These are phyloP conservation scores for Forbesichthys papilliferus DNA, from an alignment of 2,113 vertebrate genomes.

Conservation along the genomic window DNA sequence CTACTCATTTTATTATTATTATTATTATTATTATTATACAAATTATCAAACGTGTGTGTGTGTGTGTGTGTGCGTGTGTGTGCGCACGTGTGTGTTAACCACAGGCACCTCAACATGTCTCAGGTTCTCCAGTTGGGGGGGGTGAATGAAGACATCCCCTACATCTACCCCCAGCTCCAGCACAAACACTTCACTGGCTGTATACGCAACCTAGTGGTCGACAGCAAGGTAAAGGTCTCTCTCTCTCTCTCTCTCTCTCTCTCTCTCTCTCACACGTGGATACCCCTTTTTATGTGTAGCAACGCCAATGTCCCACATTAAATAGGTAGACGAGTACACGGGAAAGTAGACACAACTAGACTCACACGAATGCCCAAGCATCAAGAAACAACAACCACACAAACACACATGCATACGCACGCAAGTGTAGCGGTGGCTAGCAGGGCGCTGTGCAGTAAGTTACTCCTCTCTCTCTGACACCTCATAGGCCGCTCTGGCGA, in stretches of 20 bases:
- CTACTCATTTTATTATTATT: too few species aligned
- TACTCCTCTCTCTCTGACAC: too few species aligned
- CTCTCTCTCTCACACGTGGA: not conserved
- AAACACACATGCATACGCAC: not conserved
- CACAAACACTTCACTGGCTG: slow-evolving; percentile 89
- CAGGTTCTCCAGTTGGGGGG: slow-evolving; percentile 88
- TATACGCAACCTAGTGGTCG: slow-evolving; percentile 83
- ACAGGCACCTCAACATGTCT: slow-evolving; percentile 81
- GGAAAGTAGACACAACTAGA: not conserved
- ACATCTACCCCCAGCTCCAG: slow-evolving; percentile 82
- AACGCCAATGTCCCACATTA: not conserved
- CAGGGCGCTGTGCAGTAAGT: too few species aligned
- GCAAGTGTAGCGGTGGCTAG: too few species aligned
- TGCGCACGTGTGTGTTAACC: slow-evolving; percentile 1
- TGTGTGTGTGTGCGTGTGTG: slow-evolving; percentile 2
- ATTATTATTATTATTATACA: too few species aligned
- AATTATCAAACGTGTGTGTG: not conserved
- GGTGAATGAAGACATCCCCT: slow-evolving; percentile 83
- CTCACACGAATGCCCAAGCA: not conserved
- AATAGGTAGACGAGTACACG: not conserved
- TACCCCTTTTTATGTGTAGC: too few species aligned
- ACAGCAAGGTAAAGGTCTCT: slow-evolving; percentile 82
- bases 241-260: too few species aligned
- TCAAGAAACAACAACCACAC: not conserved
- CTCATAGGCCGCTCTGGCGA: too few species aligned